Evolutionary conservation across 1,140 invertebrate genomes (phyloP), one percentile per base, ranked within the genome.

Genomic region (Anoplophora glabripennis): DNA sequence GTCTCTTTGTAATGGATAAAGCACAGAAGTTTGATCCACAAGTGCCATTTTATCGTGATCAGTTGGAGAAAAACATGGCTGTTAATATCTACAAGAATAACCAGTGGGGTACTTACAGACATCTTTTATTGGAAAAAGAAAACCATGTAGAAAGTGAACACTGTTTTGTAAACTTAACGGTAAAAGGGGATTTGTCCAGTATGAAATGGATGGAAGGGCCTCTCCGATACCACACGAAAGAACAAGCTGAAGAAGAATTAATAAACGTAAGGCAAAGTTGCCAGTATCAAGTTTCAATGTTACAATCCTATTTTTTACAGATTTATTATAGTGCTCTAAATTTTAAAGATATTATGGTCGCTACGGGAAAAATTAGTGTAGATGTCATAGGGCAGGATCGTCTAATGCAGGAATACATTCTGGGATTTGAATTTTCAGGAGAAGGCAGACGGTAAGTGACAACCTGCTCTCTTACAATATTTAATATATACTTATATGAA

Each of bases 151-250:
- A 67, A 34, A 77, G 78, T 0, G 69, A 80, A 46, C 89, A 96
- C 77, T 87, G 85, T 0, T 94, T 84, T 72, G 84, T 89, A 0
- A 92, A 94, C 75, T 84, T 89, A 0, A 59, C 83, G 1, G 86
- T 86, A 7, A 82, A 87, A 62, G 93, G 94, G 45, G 94, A 98
- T 75, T 76, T 98, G 12, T 89, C 87, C 0, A 89, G 89, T 35
- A 72, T 98, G 1, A 83, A 76, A 8, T 98, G 95, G 95, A 77
- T 94, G 0, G 77, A 89, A 73, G 87, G 84, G 49, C 79, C 80
- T 53, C 48, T 82, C 49, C 52, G 70, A 37, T 54, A 70, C 65
- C 66, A 74, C 28, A 53, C 41, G 0, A 73, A 76, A 12, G 72
- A 80, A 41, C 49, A 73, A 15, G 53, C 72, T 18, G 63, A 81